Base-by-base conservation (phyloP, 2,888 invertebrate species). In the Synanthedon myopaeformis region DNA sequence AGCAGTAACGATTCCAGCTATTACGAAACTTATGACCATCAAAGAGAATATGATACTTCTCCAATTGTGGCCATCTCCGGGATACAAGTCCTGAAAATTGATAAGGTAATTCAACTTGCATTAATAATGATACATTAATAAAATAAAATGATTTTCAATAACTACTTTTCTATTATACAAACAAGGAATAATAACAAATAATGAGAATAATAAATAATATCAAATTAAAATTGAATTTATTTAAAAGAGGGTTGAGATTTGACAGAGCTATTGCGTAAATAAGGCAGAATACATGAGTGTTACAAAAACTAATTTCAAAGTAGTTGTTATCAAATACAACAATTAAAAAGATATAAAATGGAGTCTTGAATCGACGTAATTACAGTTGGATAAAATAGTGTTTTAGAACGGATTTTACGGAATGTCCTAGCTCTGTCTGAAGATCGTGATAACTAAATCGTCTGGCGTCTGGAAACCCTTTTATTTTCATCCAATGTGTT, bases 1-100 rank as follows among this genome's bases (percentile, higher is more conserved):
- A 72, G 95, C 95, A 67, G 94, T 94, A 66, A 94, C 94, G 74
- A 95, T 95, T 61, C 95, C 95, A 66, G 94, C 92, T 84, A 95
- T 94, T 70, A 95, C 95, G 83, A 92, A 90, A 79, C 94, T 92
- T 85, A 95, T 95, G 78, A 95, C 95, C 88, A 95, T 90, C 77
- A 95, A 89, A 61, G 95, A 94, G 82, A 95, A 93, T 77, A 95
- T 89, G 74, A 95, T 94, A 79, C 95, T 95, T 80, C 93, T 91
- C 95, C 95, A 95, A 81, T 95, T 95, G 89, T 95, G 94, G 60
- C 95, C 94, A 80, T 94, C 94, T 65, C 91, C 92, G 61, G 91
- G 89, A 79, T 94, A 92, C 79, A 95, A 91, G 80, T 94, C 94
- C 93, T 93, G 87, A 14, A 23, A 49, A 49, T 17, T 6, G 3